phyloP scores from a whole-genome alignment of 2,797 vertebrate genomes.

The Sebastes matsubarae region DNA sequence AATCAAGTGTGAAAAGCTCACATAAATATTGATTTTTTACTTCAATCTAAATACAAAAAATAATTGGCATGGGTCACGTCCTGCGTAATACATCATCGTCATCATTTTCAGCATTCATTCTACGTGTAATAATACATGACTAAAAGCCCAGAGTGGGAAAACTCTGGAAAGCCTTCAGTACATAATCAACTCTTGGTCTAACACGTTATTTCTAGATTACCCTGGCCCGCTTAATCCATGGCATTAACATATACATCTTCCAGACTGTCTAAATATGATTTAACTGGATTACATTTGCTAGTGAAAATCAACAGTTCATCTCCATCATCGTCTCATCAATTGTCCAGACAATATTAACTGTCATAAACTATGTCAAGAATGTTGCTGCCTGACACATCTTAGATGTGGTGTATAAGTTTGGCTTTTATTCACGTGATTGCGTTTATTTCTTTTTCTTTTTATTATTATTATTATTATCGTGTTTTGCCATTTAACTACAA shows the following conservation, averaged over 20 bases:
- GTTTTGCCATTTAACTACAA: background rate
- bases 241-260: background rate
- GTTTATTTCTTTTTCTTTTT: background rate
- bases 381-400: background rate
- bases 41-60: background rate
- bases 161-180: background rate
- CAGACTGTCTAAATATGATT: background rate
- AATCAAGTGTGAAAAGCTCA: background rate
- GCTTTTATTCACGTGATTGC: background rate
- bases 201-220: background rate
- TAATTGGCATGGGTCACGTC: background rate
- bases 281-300: background rate
- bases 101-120: background rate
- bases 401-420: background rate
- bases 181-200: background rate
- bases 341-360: background rate
- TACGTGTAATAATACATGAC: background rate
- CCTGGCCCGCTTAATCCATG: background rate
- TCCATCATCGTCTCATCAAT: background rate
- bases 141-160: background rate
- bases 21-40: background rate
- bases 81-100: background rate
- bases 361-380: background rate
- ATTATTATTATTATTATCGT: background rate
- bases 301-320: background rate